phyloP scores from a whole-genome alignment of 2,113 vertebrate species.

The Rhegmatorhina hoffmannsi region DNA sequence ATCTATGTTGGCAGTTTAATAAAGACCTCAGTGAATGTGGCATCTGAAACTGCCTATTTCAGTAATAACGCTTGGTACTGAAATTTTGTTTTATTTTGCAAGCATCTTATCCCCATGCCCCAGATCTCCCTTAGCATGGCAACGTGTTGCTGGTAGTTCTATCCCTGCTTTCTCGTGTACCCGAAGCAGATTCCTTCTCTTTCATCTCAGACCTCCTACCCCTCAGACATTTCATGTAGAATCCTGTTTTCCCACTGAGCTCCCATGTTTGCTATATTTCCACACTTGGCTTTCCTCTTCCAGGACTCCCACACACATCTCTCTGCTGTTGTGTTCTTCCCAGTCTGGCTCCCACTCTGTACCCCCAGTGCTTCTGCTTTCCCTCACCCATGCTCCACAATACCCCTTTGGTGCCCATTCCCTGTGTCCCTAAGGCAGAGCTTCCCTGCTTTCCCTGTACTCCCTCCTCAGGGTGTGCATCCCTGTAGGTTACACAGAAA shows the following conservation, averaged over 20 bases:
- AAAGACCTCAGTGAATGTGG: neutral
- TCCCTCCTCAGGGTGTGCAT: accelerated
- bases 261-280: neutral
- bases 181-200: neutral
- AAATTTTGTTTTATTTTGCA: neutral
- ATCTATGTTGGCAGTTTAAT: neutral
- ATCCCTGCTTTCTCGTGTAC: neutral
- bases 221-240: neutral
- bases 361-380: neutral
- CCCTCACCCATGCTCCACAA: neutral
- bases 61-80: neutral
- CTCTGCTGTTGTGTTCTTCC: neutral
- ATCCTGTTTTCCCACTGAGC: neutral
- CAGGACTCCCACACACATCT: accelerated
- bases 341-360: neutral
- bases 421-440: neutral
- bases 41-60: neutral
- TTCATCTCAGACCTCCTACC: neutral
- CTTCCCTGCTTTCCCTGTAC: neutral
- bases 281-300: neutral
- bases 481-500: neutral
- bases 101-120: neutral
- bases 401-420: accelerated
- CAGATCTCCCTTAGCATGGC: neutral
- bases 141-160: neutral